These are phyloP conservation scores for Leucozona laternaria DNA, from an alignment of 2,888 invertebrate genomes.

Conservation along the genomic window DNA sequence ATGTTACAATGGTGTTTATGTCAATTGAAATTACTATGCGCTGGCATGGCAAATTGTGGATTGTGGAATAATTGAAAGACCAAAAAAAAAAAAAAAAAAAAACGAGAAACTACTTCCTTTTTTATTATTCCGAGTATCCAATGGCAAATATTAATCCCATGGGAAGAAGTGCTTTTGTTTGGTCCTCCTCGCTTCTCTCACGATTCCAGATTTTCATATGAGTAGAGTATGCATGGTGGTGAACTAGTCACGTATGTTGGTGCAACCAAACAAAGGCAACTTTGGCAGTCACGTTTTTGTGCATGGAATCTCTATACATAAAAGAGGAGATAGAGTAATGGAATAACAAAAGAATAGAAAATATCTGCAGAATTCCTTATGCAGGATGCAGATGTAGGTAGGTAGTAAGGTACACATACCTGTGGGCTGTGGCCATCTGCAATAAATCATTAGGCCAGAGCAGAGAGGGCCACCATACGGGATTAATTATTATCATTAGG, in stretches of 20 bases:
- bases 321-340: conserved; percentile 15
- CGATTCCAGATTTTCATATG: conserved; percentile 39
- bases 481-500: conserved; percentile 45
- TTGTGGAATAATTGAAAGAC: conserved; percentile 17
- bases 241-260: conserved; percentile 47
- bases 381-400: conserved; percentile 61
- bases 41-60: conserved; percentile 8
- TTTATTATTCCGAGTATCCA: conserved; percentile 53
- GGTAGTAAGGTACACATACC: not conserved
- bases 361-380: conserved; percentile 71
- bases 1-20: conserved; percentile 48
- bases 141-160: conserved; percentile 61
- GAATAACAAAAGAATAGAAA: conserved; percentile 52
- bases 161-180: conserved; percentile 24
- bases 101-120: conserved; percentile 4
- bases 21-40: conserved; percentile 50
- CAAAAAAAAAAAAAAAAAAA: not conserved
- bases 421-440: conserved; percentile 32
- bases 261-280: conserved; percentile 67
- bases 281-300: conserved; percentile 65
- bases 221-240: conserved; percentile 32
- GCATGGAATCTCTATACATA: conserved; percentile 24
- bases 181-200: conserved; percentile 16
- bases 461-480: conserved; percentile 11
- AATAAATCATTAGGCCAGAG: conserved; percentile 59